Evolutionary conservation across 2,888 invertebrate genomes (phyloP).

Genomic region (Celastrina argiolus): DNA sequence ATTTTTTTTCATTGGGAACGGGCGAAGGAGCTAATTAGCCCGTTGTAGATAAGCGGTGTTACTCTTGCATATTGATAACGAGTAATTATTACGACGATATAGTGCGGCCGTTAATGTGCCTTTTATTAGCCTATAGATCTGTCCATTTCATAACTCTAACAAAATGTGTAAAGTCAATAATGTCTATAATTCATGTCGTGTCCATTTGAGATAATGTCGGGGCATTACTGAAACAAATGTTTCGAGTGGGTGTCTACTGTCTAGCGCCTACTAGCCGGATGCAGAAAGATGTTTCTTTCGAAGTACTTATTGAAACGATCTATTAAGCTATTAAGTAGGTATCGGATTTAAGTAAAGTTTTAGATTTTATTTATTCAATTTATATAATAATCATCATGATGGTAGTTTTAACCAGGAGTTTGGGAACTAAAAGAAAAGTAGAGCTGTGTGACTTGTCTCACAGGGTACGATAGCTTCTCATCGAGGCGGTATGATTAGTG

Average conservation of each 20-base stretch:
- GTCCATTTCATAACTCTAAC: background rate
- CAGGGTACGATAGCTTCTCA: constrained; percentile 16
- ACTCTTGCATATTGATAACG: constrained; percentile 7
- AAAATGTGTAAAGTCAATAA: background rate
- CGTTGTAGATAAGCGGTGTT: constrained; percentile 10
- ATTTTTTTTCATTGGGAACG: constrained; percentile 11
- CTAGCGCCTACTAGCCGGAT: background rate
- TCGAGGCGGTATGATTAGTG: constrained; percentile 28
- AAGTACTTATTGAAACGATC: background rate
- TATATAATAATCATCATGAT: too few relatives aligned
- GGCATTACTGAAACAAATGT: constrained; percentile 2
- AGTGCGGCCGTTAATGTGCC: background rate
- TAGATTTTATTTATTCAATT: background rate
- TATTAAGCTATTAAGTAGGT: background rate
- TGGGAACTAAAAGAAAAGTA: background rate
- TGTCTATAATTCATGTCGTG: constrained; percentile 4
- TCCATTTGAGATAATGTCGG: background rate
- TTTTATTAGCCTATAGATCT: constrained; percentile 3
- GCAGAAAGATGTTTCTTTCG: background rate
- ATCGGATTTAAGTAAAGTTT: background rate
- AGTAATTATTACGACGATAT: background rate
- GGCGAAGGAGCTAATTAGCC: constrained; percentile 12
- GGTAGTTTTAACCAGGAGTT: too few relatives aligned
- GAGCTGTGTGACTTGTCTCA: background rate
- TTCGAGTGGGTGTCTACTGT: background rate